Conservation (phyloP, 2,113 vertebrate genomes). For the Boulengeromyrus knoepffleri region DNA sequence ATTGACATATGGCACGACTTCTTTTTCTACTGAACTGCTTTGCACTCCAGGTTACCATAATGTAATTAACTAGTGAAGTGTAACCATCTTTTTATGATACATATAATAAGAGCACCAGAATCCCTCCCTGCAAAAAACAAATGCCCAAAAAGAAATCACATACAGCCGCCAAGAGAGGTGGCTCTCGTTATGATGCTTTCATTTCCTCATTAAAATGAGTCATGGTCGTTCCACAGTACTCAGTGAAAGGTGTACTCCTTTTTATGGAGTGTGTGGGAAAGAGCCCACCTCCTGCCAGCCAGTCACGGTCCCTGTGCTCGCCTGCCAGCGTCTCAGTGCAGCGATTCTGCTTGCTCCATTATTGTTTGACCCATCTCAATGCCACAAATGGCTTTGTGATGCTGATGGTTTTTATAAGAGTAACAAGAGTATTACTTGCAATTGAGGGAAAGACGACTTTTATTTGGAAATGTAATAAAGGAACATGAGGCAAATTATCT, state of each 20-base stretch:
- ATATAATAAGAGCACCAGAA: not conserved
- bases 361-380: not conserved
- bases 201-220: conserved; percentile 15
- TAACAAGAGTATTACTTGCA: not conserved
- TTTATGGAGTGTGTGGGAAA: conserved; percentile 7
- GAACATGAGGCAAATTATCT: not conserved
- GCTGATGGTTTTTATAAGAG: not conserved
- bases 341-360: not conserved
- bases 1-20: not conserved
- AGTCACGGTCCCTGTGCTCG: not conserved
- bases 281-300: not conserved
- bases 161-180: not conserved
- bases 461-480: not conserved
- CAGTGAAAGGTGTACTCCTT: conserved; percentile 9
- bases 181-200: not conserved
- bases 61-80: not conserved
- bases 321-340: not conserved
- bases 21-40: not conserved
- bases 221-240: not conserved
- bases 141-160: not conserved
- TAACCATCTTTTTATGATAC: not conserved
- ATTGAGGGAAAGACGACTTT: not conserved
- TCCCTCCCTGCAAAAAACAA: not conserved
- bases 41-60: not conserved
- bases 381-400: not conserved